These are phyloP conservation scores for Trialeurodes vaporariorum DNA, from an alignment of 1,140 invertebrate genomes.

Conservation along the genomic window DNA sequence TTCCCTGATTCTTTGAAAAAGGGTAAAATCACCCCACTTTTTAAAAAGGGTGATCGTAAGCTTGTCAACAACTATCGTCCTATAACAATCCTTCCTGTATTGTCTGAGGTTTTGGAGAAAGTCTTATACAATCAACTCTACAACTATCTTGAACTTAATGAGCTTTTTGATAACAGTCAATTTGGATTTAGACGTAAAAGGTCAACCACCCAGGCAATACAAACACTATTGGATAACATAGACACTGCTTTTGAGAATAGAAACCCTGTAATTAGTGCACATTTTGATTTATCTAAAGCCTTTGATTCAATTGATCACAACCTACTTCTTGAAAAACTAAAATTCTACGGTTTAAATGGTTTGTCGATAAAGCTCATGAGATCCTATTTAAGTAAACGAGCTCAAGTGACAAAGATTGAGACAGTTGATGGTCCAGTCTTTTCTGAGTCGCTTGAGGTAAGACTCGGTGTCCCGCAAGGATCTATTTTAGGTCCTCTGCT, in stretches of 20 bases:
- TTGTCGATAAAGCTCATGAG: background rate
- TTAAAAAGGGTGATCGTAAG: conserved; percentile 1
- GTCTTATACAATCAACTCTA: background rate
- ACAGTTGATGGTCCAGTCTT: background rate
- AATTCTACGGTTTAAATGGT: background rate
- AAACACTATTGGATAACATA: background rate
- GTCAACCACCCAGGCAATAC: background rate
- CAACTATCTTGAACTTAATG: background rate
- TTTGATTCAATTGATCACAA: background rate
- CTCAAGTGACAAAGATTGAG: background rate
- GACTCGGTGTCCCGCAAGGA: background rate
- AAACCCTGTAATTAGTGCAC: background rate
- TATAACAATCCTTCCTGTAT: conserved; percentile 1
- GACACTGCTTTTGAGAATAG: background rate
- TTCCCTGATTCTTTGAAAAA: background rate
- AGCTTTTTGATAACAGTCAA: background rate
- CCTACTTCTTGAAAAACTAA: background rate
- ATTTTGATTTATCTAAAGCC: background rate
- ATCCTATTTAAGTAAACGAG: background rate
- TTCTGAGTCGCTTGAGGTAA: conserved; percentile 5
- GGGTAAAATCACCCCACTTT: background rate
- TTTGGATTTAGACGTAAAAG: background rate
- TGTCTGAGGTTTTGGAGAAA: background rate
- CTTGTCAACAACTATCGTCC: conserved; percentile 6
- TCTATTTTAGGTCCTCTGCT: background rate